Evolutionary conservation across 2,888 invertebrate genomes (phyloP).

Genomic region (Philopedon plagiatum): DNA sequence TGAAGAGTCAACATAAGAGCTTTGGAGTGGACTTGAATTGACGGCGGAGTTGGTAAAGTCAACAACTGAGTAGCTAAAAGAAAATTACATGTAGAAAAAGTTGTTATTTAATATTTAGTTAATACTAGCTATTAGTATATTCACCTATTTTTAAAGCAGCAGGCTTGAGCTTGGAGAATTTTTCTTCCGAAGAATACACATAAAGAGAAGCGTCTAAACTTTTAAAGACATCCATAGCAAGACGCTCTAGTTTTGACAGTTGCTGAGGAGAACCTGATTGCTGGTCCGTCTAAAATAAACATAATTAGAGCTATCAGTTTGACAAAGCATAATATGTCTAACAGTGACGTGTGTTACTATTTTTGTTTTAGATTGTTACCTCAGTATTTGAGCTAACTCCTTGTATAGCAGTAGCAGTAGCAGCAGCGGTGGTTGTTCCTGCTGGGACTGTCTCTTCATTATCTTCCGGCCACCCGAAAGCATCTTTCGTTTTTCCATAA

Average conservation of each 20-base stretch:
- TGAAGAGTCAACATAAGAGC: constrained; percentile 87
- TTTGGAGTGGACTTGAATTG: constrained; percentile 84
- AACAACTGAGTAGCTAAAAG: constrained; percentile 75
- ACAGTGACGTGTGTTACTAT: no score
- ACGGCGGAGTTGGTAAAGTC: constrained; percentile 79
- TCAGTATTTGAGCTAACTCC: constrained; percentile 19
- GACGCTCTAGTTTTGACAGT: constrained; percentile 72
- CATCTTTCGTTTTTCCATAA: constrained; percentile 95
- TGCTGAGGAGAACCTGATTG: constrained; percentile 67
- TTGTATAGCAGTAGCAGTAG: constrained; percentile 5
- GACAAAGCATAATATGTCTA: constrained; percentile 51
- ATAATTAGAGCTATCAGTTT: no score
- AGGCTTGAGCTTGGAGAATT: constrained; percentile 69
- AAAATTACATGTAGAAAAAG: constrained; percentile 9
- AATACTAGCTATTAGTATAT: no score
- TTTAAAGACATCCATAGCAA: constrained; percentile 51
- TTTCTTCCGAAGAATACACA: constrained; percentile 69
- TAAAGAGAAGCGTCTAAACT: constrained; percentile 48
- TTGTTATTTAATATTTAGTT: no score
- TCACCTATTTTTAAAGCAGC: constrained; percentile 73
- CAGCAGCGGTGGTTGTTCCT: constrained; percentile 59
- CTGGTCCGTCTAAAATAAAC: constrained; percentile 63
- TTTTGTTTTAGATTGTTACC: constrained; percentile 18
- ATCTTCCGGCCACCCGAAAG: constrained; percentile 98
- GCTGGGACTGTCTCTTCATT: constrained; percentile 77